phyloP scores from a whole-genome alignment of 2,113 vertebrate species.

The Eidolon helvum region DNA sequence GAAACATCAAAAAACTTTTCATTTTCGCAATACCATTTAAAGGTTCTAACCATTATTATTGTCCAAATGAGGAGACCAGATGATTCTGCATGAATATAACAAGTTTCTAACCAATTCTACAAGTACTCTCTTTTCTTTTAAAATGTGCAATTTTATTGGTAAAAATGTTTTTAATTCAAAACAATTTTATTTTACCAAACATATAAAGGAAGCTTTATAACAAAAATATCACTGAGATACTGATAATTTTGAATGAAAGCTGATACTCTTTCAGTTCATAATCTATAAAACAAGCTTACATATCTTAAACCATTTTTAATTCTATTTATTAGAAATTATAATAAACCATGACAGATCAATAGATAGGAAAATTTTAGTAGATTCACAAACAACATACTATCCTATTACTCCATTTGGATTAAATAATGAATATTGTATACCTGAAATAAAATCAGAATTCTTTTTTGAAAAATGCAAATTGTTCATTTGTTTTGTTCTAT shows the following conservation, averaged over 20 bases:
- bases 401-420: slow-evolving; percentile 10
- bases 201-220: not conserved
- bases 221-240: not conserved
- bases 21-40: slow-evolving; percentile 10
- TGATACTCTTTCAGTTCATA: not conserved
- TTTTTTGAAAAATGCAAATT: slow-evolving; percentile 28
- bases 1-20: not conserved
- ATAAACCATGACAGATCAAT: not conserved
- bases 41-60: not conserved
- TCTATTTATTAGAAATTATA: slow-evolving; percentile 4
- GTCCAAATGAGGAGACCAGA: not conserved
- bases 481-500: slow-evolving; percentile 9
- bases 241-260: slow-evolving; percentile 25
- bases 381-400: not conserved
- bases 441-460: slow-evolving; percentile 31
- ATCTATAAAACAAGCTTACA: slow-evolving; percentile 1
- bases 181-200: slow-evolving; percentile 17
- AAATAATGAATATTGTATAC: slow-evolving; percentile 28
- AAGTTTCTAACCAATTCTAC: slow-evolving; percentile 2
- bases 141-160: slow-evolving; percentile 4
- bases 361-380: not conserved
- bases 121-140: slow-evolving; percentile 20
- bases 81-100: not conserved
- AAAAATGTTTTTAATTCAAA: slow-evolving; percentile 42
- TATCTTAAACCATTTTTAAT: not conserved